Conservation (phyloP, 2,113 vertebrate genomes). For the Gymnogyps californianus region DNA sequence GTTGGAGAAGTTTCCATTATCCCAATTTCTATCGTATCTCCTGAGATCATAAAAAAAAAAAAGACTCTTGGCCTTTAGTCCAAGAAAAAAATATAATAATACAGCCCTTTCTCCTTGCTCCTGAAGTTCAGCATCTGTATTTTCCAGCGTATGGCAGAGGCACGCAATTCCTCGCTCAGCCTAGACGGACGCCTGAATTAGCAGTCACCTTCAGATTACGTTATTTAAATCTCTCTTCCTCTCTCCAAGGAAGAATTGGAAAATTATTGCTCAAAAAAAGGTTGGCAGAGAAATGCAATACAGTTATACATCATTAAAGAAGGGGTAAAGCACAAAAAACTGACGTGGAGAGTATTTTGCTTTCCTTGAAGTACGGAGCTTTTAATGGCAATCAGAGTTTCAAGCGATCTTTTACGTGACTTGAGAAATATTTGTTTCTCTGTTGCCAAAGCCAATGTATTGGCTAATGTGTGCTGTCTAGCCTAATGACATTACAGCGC, state of each 20-base stretch:
- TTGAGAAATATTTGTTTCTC: background rate
- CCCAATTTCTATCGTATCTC: background rate
- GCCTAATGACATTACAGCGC: background rate
- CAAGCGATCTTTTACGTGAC: background rate
- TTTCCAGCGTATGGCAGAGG: background rate
- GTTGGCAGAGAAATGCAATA: background rate
- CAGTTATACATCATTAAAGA: background rate
- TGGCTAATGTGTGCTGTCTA: background rate
- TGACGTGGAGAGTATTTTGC: background rate
- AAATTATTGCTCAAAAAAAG: background rate
- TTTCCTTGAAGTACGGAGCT: background rate
- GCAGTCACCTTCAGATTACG: background rate
- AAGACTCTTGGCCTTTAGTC: background rate
- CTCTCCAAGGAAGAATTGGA: background rate
- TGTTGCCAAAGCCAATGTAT: background rate
- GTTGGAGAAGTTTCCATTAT: background rate
- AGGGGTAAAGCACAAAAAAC: background rate
- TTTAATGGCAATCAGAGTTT: background rate
- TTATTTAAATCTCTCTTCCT: background rate
- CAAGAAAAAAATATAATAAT: background rate
- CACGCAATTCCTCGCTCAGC: accelerated
- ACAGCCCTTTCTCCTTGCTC: background rate
- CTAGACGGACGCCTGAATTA: background rate
- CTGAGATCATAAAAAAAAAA: background rate
- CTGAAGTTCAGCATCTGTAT: background rate